Evolutionary conservation across 2,797 vertebrate genomes (phyloP), one percentile per base, ranked within the genome.

Genomic region (Anguilla obscura): DNA sequence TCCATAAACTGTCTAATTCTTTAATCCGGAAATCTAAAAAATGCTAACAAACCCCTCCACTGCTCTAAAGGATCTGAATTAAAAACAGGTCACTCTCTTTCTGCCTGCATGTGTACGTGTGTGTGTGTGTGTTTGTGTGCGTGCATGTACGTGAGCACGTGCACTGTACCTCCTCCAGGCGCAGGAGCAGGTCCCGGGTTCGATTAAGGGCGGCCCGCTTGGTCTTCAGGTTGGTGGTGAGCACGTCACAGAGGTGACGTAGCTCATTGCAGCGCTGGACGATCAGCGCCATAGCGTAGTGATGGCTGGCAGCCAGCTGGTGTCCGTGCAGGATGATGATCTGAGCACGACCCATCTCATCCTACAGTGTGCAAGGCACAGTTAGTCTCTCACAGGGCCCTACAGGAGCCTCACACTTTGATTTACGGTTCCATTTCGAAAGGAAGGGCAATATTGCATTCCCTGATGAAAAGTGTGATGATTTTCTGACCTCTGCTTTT

Each of bases 241-340:
- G 92, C 88, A 97, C 82, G 63, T 99, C 98, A 0, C 96, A 98
- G 90, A 94, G 96, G 91, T 99, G 97, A 1, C 98, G 95, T 79
- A 99, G 94, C 92, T 99, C 98, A 0, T 98, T 99, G 94, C 98
- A 99, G 88, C 98, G 97, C 95, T 99, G 98, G 88, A 98, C 94
- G 91, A 99, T 99, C 85, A 99, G 95, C 24, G 98, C 97, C 89
- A 98, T 94, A 0, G 98, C 98, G 0, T 99, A 99, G 94, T 99
- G 98, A 89, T 99, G 98, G 92, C 95, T 97, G 63, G 98, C 95
- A 0, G 98, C 97, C 74, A 99, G 92, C 94, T 97, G 97, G 93
- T 99, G 98, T 5, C 98, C 98, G 0, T 98, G 98, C 3, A 99
- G 93, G 52, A 98, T 97, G 89, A 97, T 92, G 86, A 97, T 92